These are phyloP conservation scores for Vidua chalybeata DNA, from an alignment of 2,113 vertebrate species.

Conservation along the genomic window DNA sequence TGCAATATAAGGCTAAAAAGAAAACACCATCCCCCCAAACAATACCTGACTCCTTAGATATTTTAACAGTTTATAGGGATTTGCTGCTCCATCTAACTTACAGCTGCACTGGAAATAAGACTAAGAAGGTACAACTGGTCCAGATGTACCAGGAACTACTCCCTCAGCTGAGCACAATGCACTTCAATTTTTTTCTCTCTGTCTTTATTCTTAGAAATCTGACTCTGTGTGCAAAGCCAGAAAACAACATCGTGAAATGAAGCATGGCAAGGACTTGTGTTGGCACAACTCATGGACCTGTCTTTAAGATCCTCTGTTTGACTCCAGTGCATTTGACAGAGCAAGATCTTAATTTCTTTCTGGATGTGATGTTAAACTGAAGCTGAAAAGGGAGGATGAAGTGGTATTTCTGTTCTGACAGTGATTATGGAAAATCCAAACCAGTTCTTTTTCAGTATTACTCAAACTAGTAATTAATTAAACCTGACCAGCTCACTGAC, in stretches of 20 bases:
- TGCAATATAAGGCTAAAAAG: not conserved
- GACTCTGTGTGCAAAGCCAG: not conserved
- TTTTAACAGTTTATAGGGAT: not conserved
- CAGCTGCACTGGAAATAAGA: not conserved
- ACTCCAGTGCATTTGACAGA: not conserved
- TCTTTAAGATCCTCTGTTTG: not conserved
- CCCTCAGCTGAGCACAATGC: not conserved
- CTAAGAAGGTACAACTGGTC: not conserved
- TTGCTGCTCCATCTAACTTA: not conserved
- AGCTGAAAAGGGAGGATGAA: not conserved
- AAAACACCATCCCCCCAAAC: not conserved
- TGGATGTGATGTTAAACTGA: not conserved
- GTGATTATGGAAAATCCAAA: not conserved
- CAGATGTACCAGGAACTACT: not conserved
- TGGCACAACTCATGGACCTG: not conserved
- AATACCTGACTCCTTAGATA: not conserved
- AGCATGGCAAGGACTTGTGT: not conserved
- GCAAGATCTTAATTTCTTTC: not conserved
- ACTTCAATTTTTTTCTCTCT: not conserved
- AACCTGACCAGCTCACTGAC: not conserved
- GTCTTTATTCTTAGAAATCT: not conserved
- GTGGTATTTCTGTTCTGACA: not conserved
- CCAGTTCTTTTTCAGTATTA: not conserved
- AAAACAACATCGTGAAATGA: not conserved
- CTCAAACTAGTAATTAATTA: not conserved